Evolutionary conservation across 1,140 invertebrate genomes (phyloP).

Genomic region (Drosophila mauritiana): DNA sequence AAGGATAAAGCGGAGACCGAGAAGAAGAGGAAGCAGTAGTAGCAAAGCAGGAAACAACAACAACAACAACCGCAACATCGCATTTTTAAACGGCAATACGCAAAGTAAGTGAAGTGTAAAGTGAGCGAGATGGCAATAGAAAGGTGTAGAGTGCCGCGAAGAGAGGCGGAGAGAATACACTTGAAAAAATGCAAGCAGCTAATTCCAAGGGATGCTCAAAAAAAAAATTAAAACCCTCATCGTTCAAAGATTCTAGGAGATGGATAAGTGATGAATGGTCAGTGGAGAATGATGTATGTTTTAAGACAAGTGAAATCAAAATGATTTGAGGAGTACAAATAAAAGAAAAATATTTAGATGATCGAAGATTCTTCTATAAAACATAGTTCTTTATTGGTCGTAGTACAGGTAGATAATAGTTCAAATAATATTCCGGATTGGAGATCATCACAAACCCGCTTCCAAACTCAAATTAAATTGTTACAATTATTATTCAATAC

Average conservation of each 20-base stretch:
- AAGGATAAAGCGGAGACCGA: conserved; percentile 23
- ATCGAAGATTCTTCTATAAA: too few relatives aligned
- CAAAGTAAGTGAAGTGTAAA: conserved; percentile 74
- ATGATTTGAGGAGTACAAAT: background rate
- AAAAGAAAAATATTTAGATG: background rate
- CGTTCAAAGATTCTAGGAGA: background rate
- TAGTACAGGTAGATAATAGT: too few relatives aligned
- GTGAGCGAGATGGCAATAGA: conserved; percentile 19
- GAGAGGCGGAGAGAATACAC: background rate
- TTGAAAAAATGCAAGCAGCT: background rate
- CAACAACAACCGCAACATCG: conserved; percentile 52
- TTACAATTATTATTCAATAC: background rate
- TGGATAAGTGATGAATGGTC: background rate
- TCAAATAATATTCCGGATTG: too few relatives aligned
- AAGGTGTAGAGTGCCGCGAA: background rate
- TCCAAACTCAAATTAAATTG: too few relatives aligned
- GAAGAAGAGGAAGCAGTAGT: conserved; percentile 13
- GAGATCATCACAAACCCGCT: too few relatives aligned
- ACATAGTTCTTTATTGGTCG: too few relatives aligned
- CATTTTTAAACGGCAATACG: conserved; percentile 78
- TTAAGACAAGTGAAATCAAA: background rate
- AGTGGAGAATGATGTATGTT: too few relatives aligned
- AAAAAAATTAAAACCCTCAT: background rate
- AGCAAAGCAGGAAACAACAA: conserved; percentile 19
- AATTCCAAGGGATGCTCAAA: background rate